Conservation (phyloP, 2,113 vertebrate genomes). For the Phrynocephalus versicolor region DNA sequence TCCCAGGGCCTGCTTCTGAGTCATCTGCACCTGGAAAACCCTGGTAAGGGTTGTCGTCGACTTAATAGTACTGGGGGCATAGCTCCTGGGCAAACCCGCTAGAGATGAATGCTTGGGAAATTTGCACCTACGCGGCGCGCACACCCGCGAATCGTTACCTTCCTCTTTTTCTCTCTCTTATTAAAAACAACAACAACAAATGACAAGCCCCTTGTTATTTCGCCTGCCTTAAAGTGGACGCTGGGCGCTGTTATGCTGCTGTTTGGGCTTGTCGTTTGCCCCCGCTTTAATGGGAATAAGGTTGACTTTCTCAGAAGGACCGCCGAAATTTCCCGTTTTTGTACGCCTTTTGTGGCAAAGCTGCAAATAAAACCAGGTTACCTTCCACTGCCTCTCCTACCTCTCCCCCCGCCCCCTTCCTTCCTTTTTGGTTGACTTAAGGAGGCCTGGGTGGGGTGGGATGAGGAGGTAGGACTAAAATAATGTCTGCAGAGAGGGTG, state of each 20-base stretch:
- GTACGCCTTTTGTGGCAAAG: not conserved
- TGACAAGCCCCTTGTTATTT: not conserved
- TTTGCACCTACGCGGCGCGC: too few species aligned
- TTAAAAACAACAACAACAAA: too few species aligned
- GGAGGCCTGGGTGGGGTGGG: not conserved
- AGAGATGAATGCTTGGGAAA: too few species aligned
- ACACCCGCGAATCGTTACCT: too few species aligned
- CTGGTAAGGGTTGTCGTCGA: too few species aligned
- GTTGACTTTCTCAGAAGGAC: not conserved
- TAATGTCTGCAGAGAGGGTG: too few species aligned
- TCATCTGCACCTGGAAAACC: too few species aligned
- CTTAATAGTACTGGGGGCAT: not conserved
- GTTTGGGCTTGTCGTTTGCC: not conserved
- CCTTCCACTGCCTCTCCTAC: not conserved
- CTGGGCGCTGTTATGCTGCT: not conserved
- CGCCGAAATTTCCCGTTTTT: not conserved
- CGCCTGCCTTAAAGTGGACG: not conserved
- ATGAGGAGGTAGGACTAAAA: too few species aligned
- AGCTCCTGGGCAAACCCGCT: not conserved
- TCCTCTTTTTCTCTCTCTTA: too few species aligned
- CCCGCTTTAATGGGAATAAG: not conserved
- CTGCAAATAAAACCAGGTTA: not conserved
- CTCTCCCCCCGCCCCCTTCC: not conserved
- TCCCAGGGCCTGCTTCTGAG: too few species aligned
- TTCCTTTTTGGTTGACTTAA: not conserved